Evolutionary conservation across 1,140 invertebrate genomes (phyloP), one percentile per base, ranked within the genome.

Genomic region (Bombus huntii): DNA sequence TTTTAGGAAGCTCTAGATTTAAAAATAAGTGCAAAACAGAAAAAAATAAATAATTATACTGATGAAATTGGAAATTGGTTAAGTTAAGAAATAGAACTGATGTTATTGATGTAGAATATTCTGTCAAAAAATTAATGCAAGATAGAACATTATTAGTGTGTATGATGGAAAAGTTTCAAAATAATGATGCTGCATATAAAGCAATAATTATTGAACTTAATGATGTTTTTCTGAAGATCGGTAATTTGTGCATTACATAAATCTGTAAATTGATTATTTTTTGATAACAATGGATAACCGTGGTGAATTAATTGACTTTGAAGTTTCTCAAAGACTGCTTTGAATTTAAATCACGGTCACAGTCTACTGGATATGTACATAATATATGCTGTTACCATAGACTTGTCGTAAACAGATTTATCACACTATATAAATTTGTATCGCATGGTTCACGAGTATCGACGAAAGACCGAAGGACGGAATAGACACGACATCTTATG

Each of bases 51-150:
- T 70, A 93, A 94, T 90, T 94, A 94, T 91, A 91, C 93, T 25
- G 95, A 95, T 42, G 93, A 93, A 34, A 93, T 97, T 28, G 94
- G 95, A 91, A 93, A 94, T 59, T 97, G 96, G 96, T 91, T 97
- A 65, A 93, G 93, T 82, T 97, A 97, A 87, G 98, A 98, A 92
- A 90, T 98, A 28, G 97, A 98, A 87, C 95, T 98, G 71, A 95
- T 97, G 5, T 97, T 8, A 95, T 97, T 18, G 97, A 98, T 87
- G 98, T 97, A 0, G 96, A 98, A 94, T 96, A 96, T 86, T 97
- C 97, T 8, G 94, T 98, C 2, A 96, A 97, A 74, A 96, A 96
- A 88, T 94, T 98, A 2, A 96, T 98, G 94, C 96, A 97, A 89
- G 97, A 98, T 92, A 96, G 97, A 88, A 96, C 95, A 3, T 90